These are phyloP conservation scores for Argynnis bischoffii DNA, from an alignment of 2,888 invertebrate genomes.

Conservation along the genomic window DNA sequence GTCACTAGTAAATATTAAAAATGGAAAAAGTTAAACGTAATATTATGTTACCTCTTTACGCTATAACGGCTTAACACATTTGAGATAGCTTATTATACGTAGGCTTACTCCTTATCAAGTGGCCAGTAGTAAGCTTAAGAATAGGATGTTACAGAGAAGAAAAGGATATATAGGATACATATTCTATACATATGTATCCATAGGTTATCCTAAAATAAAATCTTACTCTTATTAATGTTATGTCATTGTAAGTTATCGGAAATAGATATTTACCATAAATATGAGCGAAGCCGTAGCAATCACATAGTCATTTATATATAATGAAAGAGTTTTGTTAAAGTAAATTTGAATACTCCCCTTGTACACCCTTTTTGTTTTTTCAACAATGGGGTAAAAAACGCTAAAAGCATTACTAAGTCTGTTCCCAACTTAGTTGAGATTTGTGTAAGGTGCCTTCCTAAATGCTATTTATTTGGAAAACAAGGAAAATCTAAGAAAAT, in stretches of 20 bases:
- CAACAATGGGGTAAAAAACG: constrained; percentile 21
- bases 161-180: no score
- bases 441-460: constrained; percentile 24
- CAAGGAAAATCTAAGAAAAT: constrained; percentile 47
- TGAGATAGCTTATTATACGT: no score
- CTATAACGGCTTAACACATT: no score
- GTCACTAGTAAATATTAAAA: no score
- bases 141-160: no score
- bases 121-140: no score
- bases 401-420: constrained; percentile 23
- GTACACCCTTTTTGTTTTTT: constrained; percentile 22
- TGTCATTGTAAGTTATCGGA: background rate
- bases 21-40: no score
- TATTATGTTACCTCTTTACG: no score
- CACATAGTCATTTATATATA: constrained; percentile 16
- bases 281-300: constrained; percentile 7
- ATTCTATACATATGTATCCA: no score
- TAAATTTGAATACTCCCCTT: constrained; percentile 20
- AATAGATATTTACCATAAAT: constrained; percentile 5
- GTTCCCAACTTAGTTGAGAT: constrained; percentile 25
- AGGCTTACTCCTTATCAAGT: no score
- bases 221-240: background rate
- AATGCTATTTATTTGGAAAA: constrained; percentile 29
- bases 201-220: background rate
- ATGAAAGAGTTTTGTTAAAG: constrained; percentile 16